Evolutionary conservation across 2,113 vertebrate genomes (phyloP).

Genomic region (Piprites chloris): DNA sequence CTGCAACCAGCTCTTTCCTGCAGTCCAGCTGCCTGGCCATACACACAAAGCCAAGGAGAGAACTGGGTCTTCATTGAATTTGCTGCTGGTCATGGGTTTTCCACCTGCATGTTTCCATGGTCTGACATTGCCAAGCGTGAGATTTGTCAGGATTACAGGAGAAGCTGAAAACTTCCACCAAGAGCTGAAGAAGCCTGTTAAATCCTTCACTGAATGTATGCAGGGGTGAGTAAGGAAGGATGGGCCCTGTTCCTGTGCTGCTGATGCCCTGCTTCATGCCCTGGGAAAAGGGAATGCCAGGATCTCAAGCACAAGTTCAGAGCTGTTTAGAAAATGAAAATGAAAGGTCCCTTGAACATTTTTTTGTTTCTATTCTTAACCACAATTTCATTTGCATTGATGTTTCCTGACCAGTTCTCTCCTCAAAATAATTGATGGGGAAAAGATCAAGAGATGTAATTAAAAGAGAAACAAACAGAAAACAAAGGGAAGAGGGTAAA

Average conservation of each 20-base stretch:
- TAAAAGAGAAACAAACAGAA: slow-evolving; percentile 58
- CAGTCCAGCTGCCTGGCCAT: rapidly evolving
- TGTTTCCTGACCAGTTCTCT: slow-evolving; percentile 35
- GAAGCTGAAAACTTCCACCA: not conserved
- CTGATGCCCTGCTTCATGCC: rapidly evolving
- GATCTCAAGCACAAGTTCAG: not conserved
- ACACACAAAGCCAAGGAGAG: not conserved
- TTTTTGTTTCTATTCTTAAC: slow-evolving; percentile 41
- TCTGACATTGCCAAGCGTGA: not conserved
- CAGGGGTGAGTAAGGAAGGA: not conserved
- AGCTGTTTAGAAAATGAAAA: slow-evolving; percentile 20
- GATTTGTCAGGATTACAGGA: not conserved
- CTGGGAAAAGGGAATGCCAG: not conserved
- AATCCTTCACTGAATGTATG: not conserved
- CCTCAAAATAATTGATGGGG: slow-evolving; percentile 41
- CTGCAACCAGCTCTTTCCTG: not conserved
- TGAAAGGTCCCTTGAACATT: not conserved
- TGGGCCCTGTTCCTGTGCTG: not conserved
- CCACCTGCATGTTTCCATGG: rapidly evolving
- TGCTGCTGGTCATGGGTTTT: not conserved
- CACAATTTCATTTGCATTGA: slow-evolving; percentile 50
- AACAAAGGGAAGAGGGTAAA: slow-evolving; percentile 60
- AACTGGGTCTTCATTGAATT: not conserved
- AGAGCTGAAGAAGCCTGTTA: not conserved
- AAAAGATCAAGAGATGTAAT: slow-evolving; percentile 42